Evolutionary conservation across 2,797 vertebrate species (phyloP), one percentile per base, ranked within the genome.

Genomic region (Gallinago nigripennis): DNA sequence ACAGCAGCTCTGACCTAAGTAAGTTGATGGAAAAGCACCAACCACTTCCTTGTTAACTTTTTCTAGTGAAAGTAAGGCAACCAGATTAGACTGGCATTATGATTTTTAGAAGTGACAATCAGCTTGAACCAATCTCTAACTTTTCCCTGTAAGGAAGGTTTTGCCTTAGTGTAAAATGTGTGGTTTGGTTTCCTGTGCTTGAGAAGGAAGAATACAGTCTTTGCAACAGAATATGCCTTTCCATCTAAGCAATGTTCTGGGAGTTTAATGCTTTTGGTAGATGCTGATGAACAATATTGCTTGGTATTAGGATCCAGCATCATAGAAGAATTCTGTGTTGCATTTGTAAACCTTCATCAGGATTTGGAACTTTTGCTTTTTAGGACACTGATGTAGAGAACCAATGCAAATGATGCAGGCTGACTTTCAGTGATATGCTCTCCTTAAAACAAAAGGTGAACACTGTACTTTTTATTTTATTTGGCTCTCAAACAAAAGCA

Each of bases 1-100:
- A 48, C 25, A 61, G 12, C 20, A 88, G 64, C 31, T 73, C 73
- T 82, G 82, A 83, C 45, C 39, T 83, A 83, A 75, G 70, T 33
- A 72, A 64, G 27, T 12, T 81, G 64, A 73, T 70, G n/a, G 58
- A 88, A 90, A 77, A 95, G 41, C 65, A 94, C 13, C 9, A 41
- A 91, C 77, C 9, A 20, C 23, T 53, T 64, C 14, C 35, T 56
- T 3, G 5, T 70, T 61, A 82, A 65, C 37, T 63, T 35, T 25
- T 78, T 31, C 33, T 54, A 76, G 31, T 37, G 6, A 84, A 79
- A 79, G 27, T 15, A 77, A 87, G 64, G 56, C 43, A 81, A 84
- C 6, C 27, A 77, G 41, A 61, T 87, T 46, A 81, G 33, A 72
- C 1, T 31, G 5, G 12, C n/a, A 57, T 57, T 68, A 60, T 13